Conservation (phyloP, 1,140 invertebrate species). For the Danaus melanippus region DNA sequence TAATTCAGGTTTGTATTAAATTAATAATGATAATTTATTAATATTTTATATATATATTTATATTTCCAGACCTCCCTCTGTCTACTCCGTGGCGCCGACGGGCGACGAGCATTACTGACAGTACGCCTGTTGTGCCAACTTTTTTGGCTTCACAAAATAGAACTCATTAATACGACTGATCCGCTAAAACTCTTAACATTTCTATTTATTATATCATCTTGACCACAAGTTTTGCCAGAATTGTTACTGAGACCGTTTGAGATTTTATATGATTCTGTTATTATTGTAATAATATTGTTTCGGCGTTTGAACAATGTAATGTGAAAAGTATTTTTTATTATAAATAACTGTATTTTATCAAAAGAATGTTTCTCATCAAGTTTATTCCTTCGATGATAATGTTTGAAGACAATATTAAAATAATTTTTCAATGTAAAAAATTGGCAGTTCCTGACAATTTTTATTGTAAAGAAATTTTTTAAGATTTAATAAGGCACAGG, state of each 20-base stretch:
- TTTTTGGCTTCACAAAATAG: slow-evolving; percentile 26
- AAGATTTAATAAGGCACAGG: too few relatives aligned
- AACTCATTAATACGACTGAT: slow-evolving; percentile 36
- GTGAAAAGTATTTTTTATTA: too few relatives aligned
- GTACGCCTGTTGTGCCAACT: slow-evolving; percentile 38
- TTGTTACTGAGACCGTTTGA: slow-evolving; percentile 17
- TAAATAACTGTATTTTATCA: not conserved
- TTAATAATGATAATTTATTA: not conserved
- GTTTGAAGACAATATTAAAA: slow-evolving; percentile 5
- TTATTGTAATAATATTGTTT: slow-evolving; percentile 15
- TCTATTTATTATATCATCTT: slow-evolving; percentile 17
- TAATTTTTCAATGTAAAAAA: not conserved
- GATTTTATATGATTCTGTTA: slow-evolving; percentile 12
- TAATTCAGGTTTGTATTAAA: too few relatives aligned
- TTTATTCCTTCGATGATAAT: not conserved
- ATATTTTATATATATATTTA: slow-evolving; percentile 9
- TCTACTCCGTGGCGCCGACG: slow-evolving; percentile 56
- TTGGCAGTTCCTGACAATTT: too few relatives aligned
- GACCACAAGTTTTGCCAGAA: slow-evolving; percentile 17
- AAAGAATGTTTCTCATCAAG: slow-evolving; percentile 1
- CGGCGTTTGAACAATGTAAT: too few relatives aligned
- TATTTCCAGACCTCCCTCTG: slow-evolving; percentile 57
- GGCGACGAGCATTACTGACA: slow-evolving; percentile 62
- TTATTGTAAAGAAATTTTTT: too few relatives aligned
- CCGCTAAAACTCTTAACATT: slow-evolving; percentile 23